Evolutionary conservation across 2,113 vertebrate genomes (phyloP), one percentile per base, ranked within the genome.

Genomic region (Sylvilagus bachmani): DNA sequence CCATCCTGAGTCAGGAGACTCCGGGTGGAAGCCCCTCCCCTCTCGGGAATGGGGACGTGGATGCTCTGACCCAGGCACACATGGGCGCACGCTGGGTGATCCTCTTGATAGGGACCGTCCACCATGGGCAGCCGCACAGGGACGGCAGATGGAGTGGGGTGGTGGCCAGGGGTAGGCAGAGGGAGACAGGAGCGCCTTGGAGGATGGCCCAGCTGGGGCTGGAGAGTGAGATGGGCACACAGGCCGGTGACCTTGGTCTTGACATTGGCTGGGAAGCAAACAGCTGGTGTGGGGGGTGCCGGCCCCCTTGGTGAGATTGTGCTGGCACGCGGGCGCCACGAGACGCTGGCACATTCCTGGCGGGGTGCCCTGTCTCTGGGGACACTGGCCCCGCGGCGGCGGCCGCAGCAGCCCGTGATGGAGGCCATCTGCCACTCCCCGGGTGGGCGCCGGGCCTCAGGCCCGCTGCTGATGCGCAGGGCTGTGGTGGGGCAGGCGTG

Each of bases 291-390:
- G 44, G 44, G 44, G 44, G 44, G 58, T 62, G 88, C n/a, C 5
- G 2, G 44, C 44, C 44, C 1, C 10, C 24, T 33, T 11, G 1
- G 31, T 61, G 9, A 61, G 17, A 27, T 4, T n/a, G 24, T 67
- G 36, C 22, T 1, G 21, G 6, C 53, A 58, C 27, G 29, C 1
- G 5, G 58, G 27, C 2, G 1, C 87, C 16, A 0, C 0, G 38
- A 29, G 16, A 10, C 0, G 5, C 93, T 10, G 44, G 86, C 1
- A 31, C 69, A 2, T 24, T 29, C 74, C 51, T 0, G 64, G 24
- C 0, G 5, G 29, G 10, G 44, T 19, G 66, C 29, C 33, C 27
- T 2, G 51, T 44, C 78, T 58, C 24, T 0, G 17, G 21, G 13
- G 16, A 38, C 19, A 86, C 49, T 70, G 25, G 49, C n/a, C 11